Percentiles rank a stretch among this genome's conserved stretches.
Conservation (phyloP, 2,113 vertebrate species). For the Gymnorhina tibicen region DNA sequence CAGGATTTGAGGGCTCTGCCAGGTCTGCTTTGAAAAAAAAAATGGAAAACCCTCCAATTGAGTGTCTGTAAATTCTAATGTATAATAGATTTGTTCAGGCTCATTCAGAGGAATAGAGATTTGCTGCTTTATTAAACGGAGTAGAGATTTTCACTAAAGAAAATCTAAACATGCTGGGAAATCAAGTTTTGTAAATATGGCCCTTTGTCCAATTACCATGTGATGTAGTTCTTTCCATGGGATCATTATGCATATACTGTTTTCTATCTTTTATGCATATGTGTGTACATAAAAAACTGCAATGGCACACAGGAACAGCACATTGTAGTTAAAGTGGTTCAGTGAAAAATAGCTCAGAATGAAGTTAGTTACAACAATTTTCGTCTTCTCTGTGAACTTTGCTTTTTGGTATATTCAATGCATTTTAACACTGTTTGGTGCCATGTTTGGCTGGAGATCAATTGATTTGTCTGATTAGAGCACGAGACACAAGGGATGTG, state of each 20-base stretch:
- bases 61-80: not conserved
- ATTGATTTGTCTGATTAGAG: not conserved
- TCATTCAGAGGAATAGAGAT: not conserved
- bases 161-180: not conserved
- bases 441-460: not conserved
- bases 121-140: not conserved
- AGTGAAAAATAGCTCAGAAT: not conserved
- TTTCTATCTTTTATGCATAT: not conserved
- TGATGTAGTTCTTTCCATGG: not conserved
- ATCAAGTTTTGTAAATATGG: not conserved
- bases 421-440: not conserved
- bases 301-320: not conserved
- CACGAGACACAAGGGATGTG: not conserved
- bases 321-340: not conserved
- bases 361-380: not conserved
- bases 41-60: not conserved
- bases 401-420: accelerated
- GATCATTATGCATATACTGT: not conserved
- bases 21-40: not conserved
- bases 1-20: not conserved
- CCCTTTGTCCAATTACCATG: not conserved
- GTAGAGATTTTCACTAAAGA: not conserved
- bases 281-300: not conserved
- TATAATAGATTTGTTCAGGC: not conserved
- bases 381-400: not conserved